phyloP scores from a whole-genome alignment of 2,113 vertebrate species.

The Circaetus cinerascens region DNA sequence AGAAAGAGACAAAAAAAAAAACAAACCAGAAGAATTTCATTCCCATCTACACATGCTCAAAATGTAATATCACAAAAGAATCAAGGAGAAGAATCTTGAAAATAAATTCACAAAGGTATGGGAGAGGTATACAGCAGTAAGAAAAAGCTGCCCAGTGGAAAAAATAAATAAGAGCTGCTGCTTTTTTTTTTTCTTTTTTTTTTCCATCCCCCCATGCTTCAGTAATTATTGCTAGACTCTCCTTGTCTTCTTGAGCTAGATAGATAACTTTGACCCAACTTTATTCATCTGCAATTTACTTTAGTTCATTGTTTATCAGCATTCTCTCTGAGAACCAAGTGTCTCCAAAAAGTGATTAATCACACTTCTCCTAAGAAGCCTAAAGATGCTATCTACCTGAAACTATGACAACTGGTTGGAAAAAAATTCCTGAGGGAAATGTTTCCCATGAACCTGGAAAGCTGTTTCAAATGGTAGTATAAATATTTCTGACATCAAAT shows the following conservation, averaged over 20 bases:
- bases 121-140: neutral
- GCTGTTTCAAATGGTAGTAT: neutral
- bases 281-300: neutral
- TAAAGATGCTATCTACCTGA: neutral
- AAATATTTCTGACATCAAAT: neutral
- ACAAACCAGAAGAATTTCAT: neutral
- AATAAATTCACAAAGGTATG: neutral
- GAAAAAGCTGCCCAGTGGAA: neutral
- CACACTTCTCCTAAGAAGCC: neutral
- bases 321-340: neutral
- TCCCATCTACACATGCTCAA: neutral
- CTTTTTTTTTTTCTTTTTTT: neutral
- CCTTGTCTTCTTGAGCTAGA: neutral
- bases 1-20: neutral
- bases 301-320: neutral
- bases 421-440: neutral
- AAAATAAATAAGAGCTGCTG: neutral
- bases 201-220: neutral
- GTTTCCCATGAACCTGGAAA: neutral
- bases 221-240: neutral
- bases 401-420: neutral
- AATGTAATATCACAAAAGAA: neutral
- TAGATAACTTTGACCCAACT: neutral
- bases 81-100: neutral
- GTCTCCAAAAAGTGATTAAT: neutral